A percentile compares a stretch with the other conserved stretches of the same genome.
phyloP scores from a whole-genome alignment of 2,797 vertebrate genomes.

The Spea hammondii region DNA sequence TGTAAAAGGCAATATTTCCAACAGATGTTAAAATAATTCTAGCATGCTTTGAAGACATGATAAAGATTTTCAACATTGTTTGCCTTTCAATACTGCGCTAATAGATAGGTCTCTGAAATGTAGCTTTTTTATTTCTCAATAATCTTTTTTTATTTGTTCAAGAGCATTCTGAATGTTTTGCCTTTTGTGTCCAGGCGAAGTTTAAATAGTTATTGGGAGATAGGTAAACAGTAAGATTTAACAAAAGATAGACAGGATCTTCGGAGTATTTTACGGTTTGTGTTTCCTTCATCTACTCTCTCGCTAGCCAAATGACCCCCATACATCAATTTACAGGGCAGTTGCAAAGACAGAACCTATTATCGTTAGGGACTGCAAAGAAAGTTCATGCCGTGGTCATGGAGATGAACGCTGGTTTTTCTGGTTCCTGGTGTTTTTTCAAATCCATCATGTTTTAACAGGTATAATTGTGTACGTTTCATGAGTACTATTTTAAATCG shows the following conservation, averaged over 20 bases:
- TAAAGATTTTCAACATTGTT: neutral
- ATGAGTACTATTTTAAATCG: constrained; percentile 55
- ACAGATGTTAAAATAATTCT: no score
- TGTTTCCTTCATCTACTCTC: constrained; percentile 70
- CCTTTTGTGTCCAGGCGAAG: constrained; percentile 36
- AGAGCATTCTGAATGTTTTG: constrained; percentile 45
- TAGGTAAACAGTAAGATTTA: constrained; percentile 66
- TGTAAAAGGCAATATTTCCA: no score
- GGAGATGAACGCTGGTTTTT: constrained; percentile 92
- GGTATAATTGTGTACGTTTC: constrained; percentile 72
- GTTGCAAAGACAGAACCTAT: constrained; percentile 86
- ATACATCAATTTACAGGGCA: constrained; percentile 89
- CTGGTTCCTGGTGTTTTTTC: constrained; percentile 77
- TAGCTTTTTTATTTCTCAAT: constrained; percentile 32
- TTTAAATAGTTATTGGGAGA: constrained; percentile 61
- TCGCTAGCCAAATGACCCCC: constrained; percentile 82
- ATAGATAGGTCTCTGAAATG: constrained; percentile 24
- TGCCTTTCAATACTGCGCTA: neutral
- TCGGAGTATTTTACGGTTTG: constrained; percentile 72
- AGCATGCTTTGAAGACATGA: neutral
- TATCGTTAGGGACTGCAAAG: constrained; percentile 84
- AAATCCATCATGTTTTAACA: constrained; percentile 84
- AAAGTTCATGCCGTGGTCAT: constrained; percentile 89
- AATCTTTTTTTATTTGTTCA: constrained; percentile 35
- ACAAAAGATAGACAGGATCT: constrained; percentile 61